These are phyloP conservation scores for Temnothorax rugatulus DNA, from an alignment of 2,888 invertebrate genomes.

Conservation along the genomic window DNA sequence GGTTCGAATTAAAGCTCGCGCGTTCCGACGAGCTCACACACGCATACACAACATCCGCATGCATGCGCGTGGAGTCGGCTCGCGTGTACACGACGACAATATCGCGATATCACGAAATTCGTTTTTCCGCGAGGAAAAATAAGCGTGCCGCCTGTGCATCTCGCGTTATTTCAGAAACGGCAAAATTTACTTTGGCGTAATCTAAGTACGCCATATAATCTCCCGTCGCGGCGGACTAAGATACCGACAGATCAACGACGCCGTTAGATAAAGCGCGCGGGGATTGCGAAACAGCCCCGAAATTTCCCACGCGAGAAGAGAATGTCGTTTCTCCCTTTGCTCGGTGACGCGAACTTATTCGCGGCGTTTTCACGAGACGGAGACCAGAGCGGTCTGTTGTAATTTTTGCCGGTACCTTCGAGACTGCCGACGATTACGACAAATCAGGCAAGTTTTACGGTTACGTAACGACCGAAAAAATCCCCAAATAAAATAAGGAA, in stretches of 20 bases:
- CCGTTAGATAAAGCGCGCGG: slow-evolving; percentile 28
- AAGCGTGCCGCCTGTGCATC: not conserved
- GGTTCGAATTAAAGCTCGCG: slow-evolving; percentile 66
- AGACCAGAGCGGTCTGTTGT: not conserved
- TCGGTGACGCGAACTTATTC: slow-evolving; percentile 4
- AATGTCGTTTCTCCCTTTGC: slow-evolving; percentile 3
- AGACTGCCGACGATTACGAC: slow-evolving; percentile 50
- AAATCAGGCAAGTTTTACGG: slow-evolving; percentile 53
- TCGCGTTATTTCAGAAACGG: slow-evolving; percentile 22
- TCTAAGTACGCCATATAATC: slow-evolving; percentile 41
- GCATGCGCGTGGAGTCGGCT: slow-evolving; percentile 9
- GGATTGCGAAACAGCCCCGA: slow-evolving; percentile 19
- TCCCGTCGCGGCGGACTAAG: slow-evolving; percentile 16
- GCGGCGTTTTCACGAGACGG: not conserved
- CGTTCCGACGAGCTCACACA: slow-evolving; percentile 45
- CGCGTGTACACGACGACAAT: slow-evolving; percentile 60
- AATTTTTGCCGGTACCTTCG: slow-evolving; percentile 4
- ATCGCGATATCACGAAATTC: slow-evolving; percentile 59
- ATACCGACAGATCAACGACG: slow-evolving; percentile 34
- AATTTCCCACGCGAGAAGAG: slow-evolving; percentile 51
- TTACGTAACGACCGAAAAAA: slow-evolving; percentile 23
- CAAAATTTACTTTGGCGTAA: slow-evolving; percentile 41
- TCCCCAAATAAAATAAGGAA: not conserved
- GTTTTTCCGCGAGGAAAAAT: slow-evolving; percentile 45
- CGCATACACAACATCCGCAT: not conserved